These are phyloP conservation scores for Portunus trituberculatus DNA, from an alignment of 1,140 invertebrate species.

Conservation along the genomic window DNA sequence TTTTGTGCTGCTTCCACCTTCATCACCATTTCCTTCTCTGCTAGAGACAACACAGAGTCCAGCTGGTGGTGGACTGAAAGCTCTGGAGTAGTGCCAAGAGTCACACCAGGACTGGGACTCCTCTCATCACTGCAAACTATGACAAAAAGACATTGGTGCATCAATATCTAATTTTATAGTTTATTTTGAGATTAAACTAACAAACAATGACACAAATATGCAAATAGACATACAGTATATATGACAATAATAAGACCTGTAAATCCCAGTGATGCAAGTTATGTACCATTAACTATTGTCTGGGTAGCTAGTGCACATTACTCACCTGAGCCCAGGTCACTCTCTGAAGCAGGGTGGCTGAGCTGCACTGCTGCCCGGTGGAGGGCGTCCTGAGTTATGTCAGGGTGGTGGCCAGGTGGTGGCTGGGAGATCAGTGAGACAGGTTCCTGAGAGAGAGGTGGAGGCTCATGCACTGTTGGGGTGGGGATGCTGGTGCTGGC, in stretches of 20 bases:
- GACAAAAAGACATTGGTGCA: neutral
- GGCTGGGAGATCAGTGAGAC: slow-evolving; percentile 32
- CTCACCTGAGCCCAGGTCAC: slow-evolving; percentile 71
- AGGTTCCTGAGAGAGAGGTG: slow-evolving; percentile 51
- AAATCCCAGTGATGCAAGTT: neutral
- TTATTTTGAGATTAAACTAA: too few species aligned
- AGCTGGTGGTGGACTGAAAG: slow-evolving; percentile 48
- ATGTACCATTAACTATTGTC: neutral
- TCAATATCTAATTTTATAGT: too few species aligned
- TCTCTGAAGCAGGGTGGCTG: slow-evolving; percentile 69
- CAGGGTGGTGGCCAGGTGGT: slow-evolving; percentile 2
- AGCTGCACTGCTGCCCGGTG: slow-evolving; percentile 66
- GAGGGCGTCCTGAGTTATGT: slow-evolving; percentile 61
- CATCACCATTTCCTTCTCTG: slow-evolving; percentile 85
- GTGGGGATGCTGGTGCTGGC: slow-evolving; percentile 72
- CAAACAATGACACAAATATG: too few species aligned
- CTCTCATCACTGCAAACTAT: slow-evolving; percentile 70
- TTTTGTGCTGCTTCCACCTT: slow-evolving; percentile 86
- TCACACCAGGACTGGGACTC: slow-evolving; percentile 69
- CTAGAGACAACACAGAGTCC: slow-evolving; percentile 76
- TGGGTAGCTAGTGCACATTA: neutral
- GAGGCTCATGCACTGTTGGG: slow-evolving; percentile 67
- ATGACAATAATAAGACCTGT: neutral
- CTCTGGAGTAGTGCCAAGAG: slow-evolving; percentile 34
- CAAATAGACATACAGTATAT: too few species aligned